phyloP scores from a whole-genome alignment of 2,797 vertebrate species.

The Helarctos malayanus region DNA sequence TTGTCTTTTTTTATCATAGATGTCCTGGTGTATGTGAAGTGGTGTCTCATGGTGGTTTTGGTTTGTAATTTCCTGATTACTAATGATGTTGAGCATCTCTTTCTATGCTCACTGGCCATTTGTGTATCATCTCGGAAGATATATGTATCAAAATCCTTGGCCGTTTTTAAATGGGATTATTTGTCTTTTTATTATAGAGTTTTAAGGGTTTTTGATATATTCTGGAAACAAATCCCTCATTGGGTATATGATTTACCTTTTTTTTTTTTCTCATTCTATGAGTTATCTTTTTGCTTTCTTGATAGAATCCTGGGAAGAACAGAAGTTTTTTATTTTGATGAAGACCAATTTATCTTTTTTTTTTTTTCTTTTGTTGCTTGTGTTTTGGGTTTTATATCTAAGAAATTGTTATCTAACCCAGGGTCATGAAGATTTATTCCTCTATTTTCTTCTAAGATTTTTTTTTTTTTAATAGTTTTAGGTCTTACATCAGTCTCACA shows the following conservation, averaged over 20 bases:
- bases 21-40: not conserved
- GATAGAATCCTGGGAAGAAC: not conserved
- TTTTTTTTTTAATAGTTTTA: not conserved
- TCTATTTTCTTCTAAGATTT: conserved; percentile 20
- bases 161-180: not conserved
- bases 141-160: not conserved
- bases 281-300: not conserved
- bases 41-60: not conserved
- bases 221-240: not conserved
- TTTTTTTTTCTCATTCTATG: conserved; percentile 29
- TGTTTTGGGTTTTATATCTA: not conserved
- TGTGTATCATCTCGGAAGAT: not conserved
- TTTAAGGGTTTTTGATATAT: not conserved
- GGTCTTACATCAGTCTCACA: not conserved
- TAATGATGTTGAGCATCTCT: not conserved
- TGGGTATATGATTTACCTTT: not conserved
- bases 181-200: conserved; percentile 36
- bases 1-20: not conserved
- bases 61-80: conserved; percentile 22
- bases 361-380: not conserved
- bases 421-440: not conserved
- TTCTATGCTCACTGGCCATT: not conserved
- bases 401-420: not conserved
- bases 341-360: not conserved
- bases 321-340: not conserved